phyloP scores from a whole-genome alignment of 2,797 vertebrate species.

The Myiotriccus ornatus region DNA sequence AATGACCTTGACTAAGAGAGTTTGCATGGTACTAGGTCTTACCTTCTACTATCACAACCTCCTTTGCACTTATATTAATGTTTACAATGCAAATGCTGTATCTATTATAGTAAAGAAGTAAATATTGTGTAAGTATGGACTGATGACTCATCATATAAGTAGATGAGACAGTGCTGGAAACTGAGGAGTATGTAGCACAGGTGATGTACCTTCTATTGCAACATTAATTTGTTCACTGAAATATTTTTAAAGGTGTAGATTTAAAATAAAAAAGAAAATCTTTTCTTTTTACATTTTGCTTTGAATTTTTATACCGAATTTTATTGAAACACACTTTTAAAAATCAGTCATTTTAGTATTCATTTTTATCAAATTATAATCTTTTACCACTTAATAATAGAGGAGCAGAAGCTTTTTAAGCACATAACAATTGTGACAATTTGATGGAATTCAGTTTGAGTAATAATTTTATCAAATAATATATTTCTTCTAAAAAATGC shows the following conservation, averaged over 20 bases:
- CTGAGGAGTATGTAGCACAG: background rate
- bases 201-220: constrained; percentile 15
- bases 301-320: constrained; percentile 71
- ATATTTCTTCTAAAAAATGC: constrained; percentile 72
- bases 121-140: background rate
- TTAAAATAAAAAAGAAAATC: constrained; percentile 60
- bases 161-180: background rate
- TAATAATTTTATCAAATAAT: constrained; percentile 78
- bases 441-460: constrained; percentile 72
- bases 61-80: background rate
- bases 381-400: constrained; percentile 77
- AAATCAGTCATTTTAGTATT: constrained; percentile 70
- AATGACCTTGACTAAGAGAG: background rate
- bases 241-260: constrained; percentile 48
- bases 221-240: constrained; percentile 18
- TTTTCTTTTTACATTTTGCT: constrained; percentile 64
- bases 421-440: constrained; percentile 72
- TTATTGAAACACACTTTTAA: constrained; percentile 65
- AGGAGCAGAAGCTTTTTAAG: constrained; percentile 72
- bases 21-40: background rate
- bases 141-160: background rate
- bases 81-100: background rate
- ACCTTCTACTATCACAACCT: background rate
- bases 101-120: background rate
- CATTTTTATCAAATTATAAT: constrained; percentile 78